Conservation (phyloP, 2,888 invertebrate species). For the Pheosia gnoma region DNA sequence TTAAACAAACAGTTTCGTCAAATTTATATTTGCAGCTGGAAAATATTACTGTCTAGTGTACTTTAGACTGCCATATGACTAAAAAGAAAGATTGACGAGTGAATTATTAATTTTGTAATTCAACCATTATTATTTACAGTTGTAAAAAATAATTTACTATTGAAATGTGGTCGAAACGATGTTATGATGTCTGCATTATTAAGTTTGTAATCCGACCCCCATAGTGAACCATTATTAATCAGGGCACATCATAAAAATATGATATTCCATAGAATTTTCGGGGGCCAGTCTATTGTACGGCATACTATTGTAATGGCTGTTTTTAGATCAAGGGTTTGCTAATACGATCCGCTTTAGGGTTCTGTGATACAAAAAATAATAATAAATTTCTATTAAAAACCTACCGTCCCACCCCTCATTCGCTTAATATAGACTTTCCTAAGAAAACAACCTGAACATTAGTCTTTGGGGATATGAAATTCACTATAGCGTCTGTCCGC, state of each 20-base stretch:
- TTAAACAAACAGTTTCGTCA: constrained; percentile 34
- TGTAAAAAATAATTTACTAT: not conserved
- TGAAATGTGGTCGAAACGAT: constrained; percentile 7
- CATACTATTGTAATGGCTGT: constrained; percentile 20
- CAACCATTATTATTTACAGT: not conserved
- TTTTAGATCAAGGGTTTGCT: constrained; percentile 31
- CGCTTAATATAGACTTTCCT: too few relatives aligned
- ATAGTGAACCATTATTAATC: constrained; percentile 31
- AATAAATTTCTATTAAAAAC: too few relatives aligned
- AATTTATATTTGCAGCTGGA: not conserved
- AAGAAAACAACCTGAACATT: too few relatives aligned
- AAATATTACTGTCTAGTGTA: not conserved
- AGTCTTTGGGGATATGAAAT: too few relatives aligned
- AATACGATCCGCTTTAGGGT: constrained; percentile 18
- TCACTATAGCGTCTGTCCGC: too few relatives aligned
- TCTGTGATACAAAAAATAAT: not conserved
- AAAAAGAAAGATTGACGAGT: too few relatives aligned
- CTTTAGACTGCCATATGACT: too few relatives aligned
- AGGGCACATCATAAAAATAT: constrained; percentile 42
- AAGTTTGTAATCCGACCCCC: constrained; percentile 27
- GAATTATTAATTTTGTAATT: too few relatives aligned
- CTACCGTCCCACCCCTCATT: too few relatives aligned
- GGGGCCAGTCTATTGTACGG: constrained; percentile 22
- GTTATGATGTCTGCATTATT: constrained; percentile 1
- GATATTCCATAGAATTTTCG: constrained; percentile 39